phyloP scores from a whole-genome alignment of 2,888 invertebrate genomes.

The Drosophila kuntzei region DNA sequence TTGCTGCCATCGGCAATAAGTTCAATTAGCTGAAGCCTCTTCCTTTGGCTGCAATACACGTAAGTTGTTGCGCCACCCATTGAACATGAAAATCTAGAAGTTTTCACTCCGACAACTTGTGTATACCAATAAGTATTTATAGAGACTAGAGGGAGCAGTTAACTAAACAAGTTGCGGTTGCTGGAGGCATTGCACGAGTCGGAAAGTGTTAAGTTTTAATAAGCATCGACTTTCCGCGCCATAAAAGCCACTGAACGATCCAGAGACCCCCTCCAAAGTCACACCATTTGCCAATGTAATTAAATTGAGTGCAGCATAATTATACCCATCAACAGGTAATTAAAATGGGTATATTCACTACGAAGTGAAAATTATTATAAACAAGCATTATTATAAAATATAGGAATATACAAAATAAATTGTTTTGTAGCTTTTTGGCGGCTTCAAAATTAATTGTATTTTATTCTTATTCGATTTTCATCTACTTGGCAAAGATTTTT shows the following conservation, averaged over 20 bases:
- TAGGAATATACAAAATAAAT: background rate
- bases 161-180: slow-evolving; percentile 38
- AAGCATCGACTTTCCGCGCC: slow-evolving; percentile 64
- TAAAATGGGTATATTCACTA: background rate
- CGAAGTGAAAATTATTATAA: too few species aligned
- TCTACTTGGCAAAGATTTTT: too few species aligned
- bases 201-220: slow-evolving; percentile 70
- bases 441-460: too few species aligned
- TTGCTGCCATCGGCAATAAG: slow-evolving; percentile 50
- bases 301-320: slow-evolving; percentile 76
- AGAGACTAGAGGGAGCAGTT: slow-evolving; percentile 9
- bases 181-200: slow-evolving; percentile 17
- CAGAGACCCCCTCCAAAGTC: slow-evolving; percentile 36
- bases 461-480: too few species aligned
- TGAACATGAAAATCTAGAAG: slow-evolving; percentile 65
- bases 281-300: slow-evolving; percentile 68
- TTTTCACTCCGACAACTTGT: slow-evolving; percentile 32
- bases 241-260: slow-evolving; percentile 51
- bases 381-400: background rate
- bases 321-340: slow-evolving; percentile 28
- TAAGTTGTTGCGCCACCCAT: slow-evolving; percentile 53
- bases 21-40: slow-evolving; percentile 55
- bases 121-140: slow-evolving; percentile 35
- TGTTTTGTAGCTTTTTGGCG: too few species aligned
- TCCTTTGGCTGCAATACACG: slow-evolving; percentile 23